phyloP scores from a whole-genome alignment of 2,113 vertebrate genomes.

The Hypocryptadius cinnamomeus region DNA sequence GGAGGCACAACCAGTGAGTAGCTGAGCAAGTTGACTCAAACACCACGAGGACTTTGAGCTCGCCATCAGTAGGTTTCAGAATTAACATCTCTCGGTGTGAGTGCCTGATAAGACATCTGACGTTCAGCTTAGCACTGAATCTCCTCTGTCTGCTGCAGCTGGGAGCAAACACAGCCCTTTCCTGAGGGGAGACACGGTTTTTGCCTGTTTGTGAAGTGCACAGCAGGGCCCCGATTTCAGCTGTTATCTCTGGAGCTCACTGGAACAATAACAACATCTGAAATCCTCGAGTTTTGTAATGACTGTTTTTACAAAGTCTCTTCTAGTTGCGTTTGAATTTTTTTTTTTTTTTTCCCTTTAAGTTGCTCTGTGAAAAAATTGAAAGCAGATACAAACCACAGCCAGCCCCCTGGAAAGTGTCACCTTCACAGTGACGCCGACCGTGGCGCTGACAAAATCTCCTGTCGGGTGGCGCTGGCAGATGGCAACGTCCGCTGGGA shows the following conservation, averaged over 20 bases:
- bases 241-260: neutral
- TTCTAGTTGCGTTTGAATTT: neutral
- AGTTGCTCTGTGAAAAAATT: neutral
- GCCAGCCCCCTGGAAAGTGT: constrained; percentile 65
- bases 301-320: neutral
- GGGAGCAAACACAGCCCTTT: neutral
- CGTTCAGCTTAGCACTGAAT: neutral
- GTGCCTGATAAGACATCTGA: neutral
- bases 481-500: constrained; percentile 63
- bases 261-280: neutral
- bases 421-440: constrained; percentile 70
- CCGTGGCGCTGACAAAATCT: constrained; percentile 63
- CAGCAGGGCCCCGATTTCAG: constrained; percentile 26
- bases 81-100: neutral
- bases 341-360: neutral
- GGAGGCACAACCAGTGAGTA: neutral
- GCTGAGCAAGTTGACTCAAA: neutral
- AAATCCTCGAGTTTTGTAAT: neutral
- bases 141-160: neutral
- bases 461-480: constrained; percentile 64
- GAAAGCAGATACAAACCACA: neutral
- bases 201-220: constrained; percentile 16
- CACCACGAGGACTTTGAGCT: neutral
- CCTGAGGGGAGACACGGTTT: neutral
- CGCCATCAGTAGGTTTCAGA: neutral